Base-by-base conservation (phyloP, 2,113 vertebrate species). In the Apistogramma diplotaenia region DNA sequence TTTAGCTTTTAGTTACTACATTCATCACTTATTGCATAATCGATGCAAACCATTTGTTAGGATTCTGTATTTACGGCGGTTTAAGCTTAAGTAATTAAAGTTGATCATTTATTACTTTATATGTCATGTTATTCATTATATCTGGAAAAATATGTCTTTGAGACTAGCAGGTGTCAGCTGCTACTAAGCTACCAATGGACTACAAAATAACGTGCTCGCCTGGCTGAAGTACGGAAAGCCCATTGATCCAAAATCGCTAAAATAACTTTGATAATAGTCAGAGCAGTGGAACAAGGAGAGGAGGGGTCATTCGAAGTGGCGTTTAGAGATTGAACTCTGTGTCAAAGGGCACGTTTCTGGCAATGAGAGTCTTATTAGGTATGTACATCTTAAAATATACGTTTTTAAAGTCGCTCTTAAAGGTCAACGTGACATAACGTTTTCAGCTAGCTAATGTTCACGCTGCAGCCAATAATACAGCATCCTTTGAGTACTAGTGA, bases 331-430 rank as follows among this genome's bases (percentile, higher is more conserved):
- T 27, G 46, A 2, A 21, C 1, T 9, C 7, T 35, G 4, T 0
- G 2, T 1, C 12, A 8, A 55, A 13, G 6, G 1, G 15, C 0
- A 5, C 16, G 5, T 27, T 1, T 9, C 51, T 23, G 5, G 56
- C 8, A 4, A 96, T 96, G 95, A 93, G 94, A 85, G 77, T 96
- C 7, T 76, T 96, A 37, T 88, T 96, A 79, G 96, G 96, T 96
- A 90, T 70, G 94, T 91, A 6, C 1, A 0, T 18, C 31, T 31
- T n/a, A 5, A 5, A 54, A 25, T 6, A 21, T 0, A 18, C 21
- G 13, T 27, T 40, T 56, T 31, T 9, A 13, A 51, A 73, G 23
- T 25, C 2, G 12, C 1, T 37, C 4, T 5, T 8, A 72, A 84
- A 87, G 43, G 82, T 90, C 84, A 88, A 1, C 11, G 58, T 86